These are phyloP conservation scores for Maniola hyperantus DNA, from an alignment of 2,888 invertebrate species.

Conservation along the genomic window DNA sequence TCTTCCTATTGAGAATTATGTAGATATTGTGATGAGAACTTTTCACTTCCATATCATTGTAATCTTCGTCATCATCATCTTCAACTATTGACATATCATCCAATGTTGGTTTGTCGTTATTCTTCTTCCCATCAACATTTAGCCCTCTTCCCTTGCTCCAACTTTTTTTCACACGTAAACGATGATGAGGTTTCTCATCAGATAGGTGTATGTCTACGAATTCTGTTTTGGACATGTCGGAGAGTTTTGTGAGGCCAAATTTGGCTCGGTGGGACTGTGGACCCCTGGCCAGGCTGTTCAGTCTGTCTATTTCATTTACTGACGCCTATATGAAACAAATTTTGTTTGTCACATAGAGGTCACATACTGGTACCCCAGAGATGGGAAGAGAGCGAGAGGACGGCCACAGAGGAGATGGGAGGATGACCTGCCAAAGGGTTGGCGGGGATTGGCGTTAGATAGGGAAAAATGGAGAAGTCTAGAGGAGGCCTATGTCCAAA, in stretches of 20 bases:
- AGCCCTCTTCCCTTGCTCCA: conserved; percentile 54
- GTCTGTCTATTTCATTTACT: conserved; percentile 69
- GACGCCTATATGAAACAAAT: conserved; percentile 66
- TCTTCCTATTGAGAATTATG: conserved; percentile 53
- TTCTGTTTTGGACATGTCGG: conserved; percentile 84
- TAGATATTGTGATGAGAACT: conserved; percentile 49
- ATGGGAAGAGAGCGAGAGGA: too few species aligned
- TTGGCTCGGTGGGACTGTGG: conserved; percentile 68
- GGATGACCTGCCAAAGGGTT: too few species aligned
- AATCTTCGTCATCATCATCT: conserved; percentile 21
- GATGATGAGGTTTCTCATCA: conserved; percentile 55
- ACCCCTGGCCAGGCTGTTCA: conserved; percentile 69
- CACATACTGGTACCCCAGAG: too few species aligned
- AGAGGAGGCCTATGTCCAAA: too few species aligned
- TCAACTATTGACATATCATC: neutral
- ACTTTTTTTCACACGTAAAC: conserved; percentile 47
- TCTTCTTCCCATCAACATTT: conserved; percentile 26
- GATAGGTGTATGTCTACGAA: conserved; percentile 77
- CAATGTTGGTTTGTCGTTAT: conserved; percentile 5
- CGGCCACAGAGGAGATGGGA: too few species aligned
- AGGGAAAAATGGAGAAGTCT: too few species aligned
- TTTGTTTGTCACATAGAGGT: neutral
- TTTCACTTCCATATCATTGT: conserved; percentile 16
- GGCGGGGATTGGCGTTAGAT: too few species aligned
- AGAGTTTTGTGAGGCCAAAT: conserved; percentile 84